These are phyloP conservation scores for Caranx ignobilis DNA, from an alignment of 2,113 vertebrate species.

Conservation along the genomic window DNA sequence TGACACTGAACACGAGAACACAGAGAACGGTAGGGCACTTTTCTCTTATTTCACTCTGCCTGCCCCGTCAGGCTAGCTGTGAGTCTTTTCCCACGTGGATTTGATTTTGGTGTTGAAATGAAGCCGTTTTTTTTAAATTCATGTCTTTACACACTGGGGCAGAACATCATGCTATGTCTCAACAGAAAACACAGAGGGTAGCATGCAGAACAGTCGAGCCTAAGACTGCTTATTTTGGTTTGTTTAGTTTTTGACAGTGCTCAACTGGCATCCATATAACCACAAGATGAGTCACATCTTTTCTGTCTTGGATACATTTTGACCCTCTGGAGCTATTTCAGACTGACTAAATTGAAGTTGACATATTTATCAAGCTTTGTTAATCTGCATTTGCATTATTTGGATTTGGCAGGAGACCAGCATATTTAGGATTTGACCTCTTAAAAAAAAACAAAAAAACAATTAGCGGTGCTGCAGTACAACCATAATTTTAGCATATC, in stretches of 20 bases:
- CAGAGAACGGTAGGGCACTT: constrained; percentile 91
- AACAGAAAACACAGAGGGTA: not conserved
- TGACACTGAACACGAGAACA: constrained; percentile 97
- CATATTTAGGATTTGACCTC: constrained; percentile 5
- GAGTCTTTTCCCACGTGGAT: not conserved
- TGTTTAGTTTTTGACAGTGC: constrained; percentile 10
- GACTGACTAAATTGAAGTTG: constrained; percentile 5
- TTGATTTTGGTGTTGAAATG: not conserved
- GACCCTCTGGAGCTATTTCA: not conserved
- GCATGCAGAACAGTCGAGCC: not conserved
- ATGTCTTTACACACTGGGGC: not conserved
- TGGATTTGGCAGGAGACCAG: not conserved
- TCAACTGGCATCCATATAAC: not conserved
- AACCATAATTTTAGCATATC: not conserved
- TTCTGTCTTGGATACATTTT: constrained; percentile 3
- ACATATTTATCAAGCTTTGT: constrained; percentile 34
- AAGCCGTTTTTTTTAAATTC: not conserved
- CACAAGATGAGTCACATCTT: constrained; percentile 3
- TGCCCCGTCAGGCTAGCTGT: not conserved
- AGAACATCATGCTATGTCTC: not conserved
- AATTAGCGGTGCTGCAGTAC: not conserved
- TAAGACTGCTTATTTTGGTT: not conserved
- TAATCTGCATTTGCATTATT: constrained; percentile 1
- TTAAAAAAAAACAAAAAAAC: not conserved
- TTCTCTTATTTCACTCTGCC: rapidly evolving